Percentiles rank a stretch among this genome's conserved stretches.
phyloP scores from a whole-genome alignment of 2,113 vertebrate genomes.

The Gadus chalcogrammus region DNA sequence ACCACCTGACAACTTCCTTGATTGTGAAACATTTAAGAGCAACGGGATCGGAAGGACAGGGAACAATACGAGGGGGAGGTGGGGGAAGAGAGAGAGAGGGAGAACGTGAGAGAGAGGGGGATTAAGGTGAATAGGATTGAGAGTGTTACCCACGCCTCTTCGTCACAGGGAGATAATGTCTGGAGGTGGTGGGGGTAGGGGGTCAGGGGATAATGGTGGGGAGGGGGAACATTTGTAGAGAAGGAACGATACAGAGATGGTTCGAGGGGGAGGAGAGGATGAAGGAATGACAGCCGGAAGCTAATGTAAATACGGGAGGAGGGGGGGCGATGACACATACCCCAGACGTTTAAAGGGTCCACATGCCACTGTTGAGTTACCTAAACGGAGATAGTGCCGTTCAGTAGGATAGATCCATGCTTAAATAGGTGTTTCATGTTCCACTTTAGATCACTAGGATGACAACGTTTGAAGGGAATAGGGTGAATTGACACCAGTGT shows the following conservation, averaged over 20 bases:
- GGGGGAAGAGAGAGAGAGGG: neutral
- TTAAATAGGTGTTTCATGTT: no score
- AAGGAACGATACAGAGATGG: neutral
- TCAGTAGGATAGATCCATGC: no score
- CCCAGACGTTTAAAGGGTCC: neutral
- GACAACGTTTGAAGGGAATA: no score
- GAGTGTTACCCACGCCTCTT: neutral
- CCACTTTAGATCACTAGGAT: no score
- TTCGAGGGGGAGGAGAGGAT: neutral
- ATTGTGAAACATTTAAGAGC: slow-evolving; percentile 41
- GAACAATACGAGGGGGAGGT: neutral
- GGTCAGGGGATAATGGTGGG: neutral
- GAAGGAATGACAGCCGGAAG: neutral
- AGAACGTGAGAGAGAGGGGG: neutral
- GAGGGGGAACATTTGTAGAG: neutral
- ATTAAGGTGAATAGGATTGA: neutral
- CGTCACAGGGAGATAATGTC: neutral
- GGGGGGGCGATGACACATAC: neutral
- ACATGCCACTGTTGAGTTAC: neutral
- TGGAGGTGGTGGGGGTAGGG: neutral
- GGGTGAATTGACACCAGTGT: no score
- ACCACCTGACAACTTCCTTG: slow-evolving; percentile 15
- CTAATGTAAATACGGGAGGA: neutral
- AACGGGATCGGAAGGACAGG: slow-evolving; percentile 37
- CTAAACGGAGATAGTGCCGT: no score